Conservation (phyloP, 2,113 vertebrate genomes). For the Sinosuthora webbiana region DNA sequence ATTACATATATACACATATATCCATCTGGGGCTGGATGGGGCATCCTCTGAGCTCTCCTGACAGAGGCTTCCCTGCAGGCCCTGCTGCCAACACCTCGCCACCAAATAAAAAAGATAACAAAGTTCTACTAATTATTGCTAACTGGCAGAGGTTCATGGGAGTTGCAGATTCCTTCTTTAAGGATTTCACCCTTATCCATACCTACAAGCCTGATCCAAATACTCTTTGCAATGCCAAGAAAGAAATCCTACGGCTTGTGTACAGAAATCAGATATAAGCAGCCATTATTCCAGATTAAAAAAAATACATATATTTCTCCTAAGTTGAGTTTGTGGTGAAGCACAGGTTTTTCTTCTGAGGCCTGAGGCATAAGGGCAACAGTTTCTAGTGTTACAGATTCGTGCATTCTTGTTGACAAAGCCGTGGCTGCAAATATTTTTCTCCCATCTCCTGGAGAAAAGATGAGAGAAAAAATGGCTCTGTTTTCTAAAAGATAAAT, state of each 20-base stretch:
- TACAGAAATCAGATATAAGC: not conserved
- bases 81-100: not conserved
- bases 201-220: not conserved
- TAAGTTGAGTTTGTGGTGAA: not conserved
- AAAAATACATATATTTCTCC: not conserved
- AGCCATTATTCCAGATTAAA: not conserved
- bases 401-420: not conserved
- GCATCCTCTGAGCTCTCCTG: not conserved
- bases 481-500: not conserved
- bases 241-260: not conserved
- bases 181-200: not conserved
- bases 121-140: not conserved
- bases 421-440: not conserved
- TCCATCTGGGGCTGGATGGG: not conserved
- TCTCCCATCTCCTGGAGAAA: not conserved
- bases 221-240: not conserved
- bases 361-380: not conserved
- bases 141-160: not conserved
- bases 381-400: not conserved
- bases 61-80: not conserved
- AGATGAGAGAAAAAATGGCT: not conserved
- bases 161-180: not conserved
- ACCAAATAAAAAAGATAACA: not conserved
- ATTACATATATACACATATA: not conserved
- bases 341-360: not conserved